These are phyloP conservation scores for Scomberomorus guttatus DNA, from an alignment of 2,797 vertebrate genomes.

Conservation along the genomic window DNA sequence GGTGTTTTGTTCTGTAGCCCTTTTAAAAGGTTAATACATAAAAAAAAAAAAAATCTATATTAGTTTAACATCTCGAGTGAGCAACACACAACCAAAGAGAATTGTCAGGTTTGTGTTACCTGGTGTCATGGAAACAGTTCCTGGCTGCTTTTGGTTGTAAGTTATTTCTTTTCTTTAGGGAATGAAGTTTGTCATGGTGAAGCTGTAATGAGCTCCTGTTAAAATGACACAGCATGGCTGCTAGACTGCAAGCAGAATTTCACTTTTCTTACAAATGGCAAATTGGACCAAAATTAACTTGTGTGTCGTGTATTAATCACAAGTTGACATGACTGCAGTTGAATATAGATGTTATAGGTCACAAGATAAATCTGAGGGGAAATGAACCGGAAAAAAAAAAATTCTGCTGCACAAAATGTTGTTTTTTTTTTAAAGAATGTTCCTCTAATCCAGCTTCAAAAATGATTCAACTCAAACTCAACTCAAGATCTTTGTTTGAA, in stretches of 20 bases:
- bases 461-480: not conserved
- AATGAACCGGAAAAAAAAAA: not conserved
- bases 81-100: not conserved
- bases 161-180: slow-evolving; percentile 11
- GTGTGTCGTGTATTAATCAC: not conserved
- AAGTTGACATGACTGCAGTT: not conserved
- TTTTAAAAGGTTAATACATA: not conserved
- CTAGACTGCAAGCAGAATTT: not conserved
- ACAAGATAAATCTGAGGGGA: not conserved
- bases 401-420: not conserved
- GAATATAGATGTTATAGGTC: not conserved
- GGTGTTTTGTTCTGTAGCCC: not conserved
- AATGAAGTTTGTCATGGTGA: slow-evolving; percentile 25
- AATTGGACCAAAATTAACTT: not conserved
- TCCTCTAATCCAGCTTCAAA: not conserved
- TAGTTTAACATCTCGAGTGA: not conserved
- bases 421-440: not conserved
- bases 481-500: not conserved
- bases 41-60: not conserved
- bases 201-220: slow-evolving; percentile 35
- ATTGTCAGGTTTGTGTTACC: not conserved
- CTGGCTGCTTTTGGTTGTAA: slow-evolving; percentile 4
- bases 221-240: slow-evolving; percentile 18
- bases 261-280: not conserved
- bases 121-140: slow-evolving; percentile 7